A percentile compares a stretch with the other conserved stretches of the same genome.
Evolutionary conservation across 2,888 invertebrate genomes (phyloP).

Genomic region (Leucozona laternaria): DNA sequence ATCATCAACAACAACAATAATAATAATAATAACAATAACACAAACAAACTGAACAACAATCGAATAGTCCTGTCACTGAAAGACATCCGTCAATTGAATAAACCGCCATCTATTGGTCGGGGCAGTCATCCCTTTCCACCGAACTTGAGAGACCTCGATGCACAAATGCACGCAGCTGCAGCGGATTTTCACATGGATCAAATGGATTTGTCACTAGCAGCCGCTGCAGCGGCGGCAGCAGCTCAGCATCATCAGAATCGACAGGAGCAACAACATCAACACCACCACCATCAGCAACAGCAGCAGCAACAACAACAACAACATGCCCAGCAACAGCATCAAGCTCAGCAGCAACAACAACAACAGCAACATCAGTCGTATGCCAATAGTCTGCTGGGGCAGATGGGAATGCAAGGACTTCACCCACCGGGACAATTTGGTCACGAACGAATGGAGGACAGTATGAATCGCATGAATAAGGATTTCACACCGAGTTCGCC

Average conservation of each 20-base stretch:
- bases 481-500: constrained; percentile 83
- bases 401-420: constrained; percentile 80
- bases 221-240: constrained; percentile 83
- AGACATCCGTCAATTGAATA: constrained; percentile 83
- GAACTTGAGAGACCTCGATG: constrained; percentile 80
- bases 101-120: constrained; percentile 79
- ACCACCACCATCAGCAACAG: constrained; percentile 66
- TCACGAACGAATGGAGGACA: constrained; percentile 83
- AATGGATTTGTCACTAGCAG: constrained; percentile 83
- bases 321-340: constrained; percentile 71
- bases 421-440: constrained; percentile 79
- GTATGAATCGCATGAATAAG: constrained; percentile 82
- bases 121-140: constrained; percentile 77
- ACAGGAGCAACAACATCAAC: constrained; percentile 69
- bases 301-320: constrained; percentile 75
- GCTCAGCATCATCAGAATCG: constrained; percentile 77
- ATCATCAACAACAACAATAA: constrained; percentile 79
- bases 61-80: constrained; percentile 83
- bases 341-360: constrained; percentile 76
- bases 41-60: constrained; percentile 82
- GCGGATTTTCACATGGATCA: constrained; percentile 83
- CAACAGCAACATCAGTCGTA: constrained; percentile 81
- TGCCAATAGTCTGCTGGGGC: constrained; percentile 81
- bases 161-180: constrained; percentile 82
- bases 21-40: constrained; percentile 81